Conservation (phyloP, 2,888 invertebrate genomes). For the Stratiomys singularior region DNA sequence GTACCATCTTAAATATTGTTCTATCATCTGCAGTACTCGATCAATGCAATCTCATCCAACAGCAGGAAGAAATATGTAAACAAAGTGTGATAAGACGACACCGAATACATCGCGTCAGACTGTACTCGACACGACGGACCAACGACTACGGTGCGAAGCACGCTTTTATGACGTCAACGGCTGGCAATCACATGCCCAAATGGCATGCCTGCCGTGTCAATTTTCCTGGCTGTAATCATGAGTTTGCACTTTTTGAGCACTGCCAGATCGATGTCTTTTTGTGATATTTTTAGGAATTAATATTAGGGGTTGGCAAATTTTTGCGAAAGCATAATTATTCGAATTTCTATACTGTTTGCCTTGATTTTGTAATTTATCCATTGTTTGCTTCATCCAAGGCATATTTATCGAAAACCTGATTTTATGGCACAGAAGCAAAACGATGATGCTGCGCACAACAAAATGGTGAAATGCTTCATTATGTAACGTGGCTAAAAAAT, state of each 20-base stretch:
- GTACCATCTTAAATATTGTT: no score
- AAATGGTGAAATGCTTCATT: no score
- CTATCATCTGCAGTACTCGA: not conserved
- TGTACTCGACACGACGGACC: not conserved
- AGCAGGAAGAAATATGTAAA: not conserved
- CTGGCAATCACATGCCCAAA: conserved; percentile 29
- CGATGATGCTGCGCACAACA: no score
- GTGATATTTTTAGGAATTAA: no score
- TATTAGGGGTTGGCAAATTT: no score
- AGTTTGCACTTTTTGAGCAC: not conserved
- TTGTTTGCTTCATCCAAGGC: no score
- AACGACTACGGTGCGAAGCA: not conserved
- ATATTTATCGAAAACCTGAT: no score
- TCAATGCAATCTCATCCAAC: not conserved
- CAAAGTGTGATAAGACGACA: not conserved
- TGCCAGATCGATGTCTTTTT: not conserved
- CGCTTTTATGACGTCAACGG: conserved; percentile 10
- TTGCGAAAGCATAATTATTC: no score
- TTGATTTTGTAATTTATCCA: no score
- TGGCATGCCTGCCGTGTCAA: not conserved
- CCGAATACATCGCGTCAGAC: not conserved
- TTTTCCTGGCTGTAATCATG: conserved; percentile 1
- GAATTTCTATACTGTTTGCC: no score
- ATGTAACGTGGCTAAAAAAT: no score
- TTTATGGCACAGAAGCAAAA: no score